Percentiles rank a stretch among this genome's conserved stretches.
Evolutionary conservation across 2,113 vertebrate genomes (phyloP).

Genomic region (Silurus asotus): DNA sequence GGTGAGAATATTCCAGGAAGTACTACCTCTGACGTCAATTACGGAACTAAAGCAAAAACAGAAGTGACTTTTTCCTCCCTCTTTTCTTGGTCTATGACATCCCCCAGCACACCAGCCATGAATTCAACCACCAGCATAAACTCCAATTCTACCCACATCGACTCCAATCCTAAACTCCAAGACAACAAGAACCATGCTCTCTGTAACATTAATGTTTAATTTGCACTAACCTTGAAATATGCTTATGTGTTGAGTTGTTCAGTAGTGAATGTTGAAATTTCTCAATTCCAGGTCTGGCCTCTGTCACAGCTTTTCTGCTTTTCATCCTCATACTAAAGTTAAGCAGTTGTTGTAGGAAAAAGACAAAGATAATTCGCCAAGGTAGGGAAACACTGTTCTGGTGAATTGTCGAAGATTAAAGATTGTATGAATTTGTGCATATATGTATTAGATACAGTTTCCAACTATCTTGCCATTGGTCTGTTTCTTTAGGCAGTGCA

Average conservation of each 20-base stretch:
- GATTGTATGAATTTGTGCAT: neutral
- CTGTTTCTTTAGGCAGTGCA: constrained; percentile 53
- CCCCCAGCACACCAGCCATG: neutral
- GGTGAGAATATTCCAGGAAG: neutral
- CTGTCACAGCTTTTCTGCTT: neutral
- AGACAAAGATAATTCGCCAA: constrained; percentile 17
- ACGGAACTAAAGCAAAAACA: neutral
- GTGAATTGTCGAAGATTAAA: neutral
- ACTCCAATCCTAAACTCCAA: neutral
- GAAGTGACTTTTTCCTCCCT: neutral
- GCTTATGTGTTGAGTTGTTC: neutral
- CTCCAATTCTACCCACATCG: neutral
- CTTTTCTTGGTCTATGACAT: neutral
- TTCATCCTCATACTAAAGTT: constrained; percentile 22
- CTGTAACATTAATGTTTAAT: neutral
- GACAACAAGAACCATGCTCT: neutral
- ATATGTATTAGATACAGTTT: neutral
- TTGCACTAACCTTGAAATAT: neutral
- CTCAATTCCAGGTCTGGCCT: constrained; percentile 13
- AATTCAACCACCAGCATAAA: neutral
- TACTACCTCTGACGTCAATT: constrained; percentile 19
- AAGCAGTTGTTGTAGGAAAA: constrained; percentile 7
- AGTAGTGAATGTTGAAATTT: neutral
- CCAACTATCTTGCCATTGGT: neutral
- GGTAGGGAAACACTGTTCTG: constrained; percentile 9